A percentile compares a stretch with the other conserved stretches of the same genome.
phyloP scores from a whole-genome alignment of 2,888 invertebrate genomes.

The Eucera pruinosa region DNA sequence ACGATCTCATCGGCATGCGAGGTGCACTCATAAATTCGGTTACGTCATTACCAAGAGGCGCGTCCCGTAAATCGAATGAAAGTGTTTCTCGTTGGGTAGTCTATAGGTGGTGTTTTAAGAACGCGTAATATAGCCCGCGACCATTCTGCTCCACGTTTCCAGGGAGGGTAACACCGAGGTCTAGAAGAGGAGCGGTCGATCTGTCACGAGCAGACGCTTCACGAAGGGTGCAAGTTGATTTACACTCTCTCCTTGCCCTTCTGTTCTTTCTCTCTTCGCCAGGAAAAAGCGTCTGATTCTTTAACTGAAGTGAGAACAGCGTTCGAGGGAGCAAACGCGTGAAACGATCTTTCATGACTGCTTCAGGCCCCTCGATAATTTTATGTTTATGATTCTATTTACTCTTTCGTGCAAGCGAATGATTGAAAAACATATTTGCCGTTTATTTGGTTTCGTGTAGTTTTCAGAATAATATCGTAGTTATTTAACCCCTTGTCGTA shows the following conservation, averaged over 20 bases:
- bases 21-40: slow-evolving; percentile 51
- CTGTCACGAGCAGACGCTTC: slow-evolving; percentile 66
- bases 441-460: too few relatives aligned
- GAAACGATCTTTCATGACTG: background rate
- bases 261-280: slow-evolving; percentile 35
- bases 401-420: background rate
- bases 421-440: too few relatives aligned
- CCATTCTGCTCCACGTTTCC: slow-evolving; percentile 39
- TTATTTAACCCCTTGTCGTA: too few relatives aligned
- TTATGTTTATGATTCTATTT: slow-evolving; percentile 12
- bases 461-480: too few relatives aligned
- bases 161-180: slow-evolving; percentile 41
- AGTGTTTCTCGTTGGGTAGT: slow-evolving; percentile 44
- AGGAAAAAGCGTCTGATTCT: slow-evolving; percentile 15
- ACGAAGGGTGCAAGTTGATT: slow-evolving; percentile 64
- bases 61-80: slow-evolving; percentile 54
- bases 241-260: slow-evolving; percentile 53
- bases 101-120: slow-evolving; percentile 41
- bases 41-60: slow-evolving; percentile 57
- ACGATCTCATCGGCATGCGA: slow-evolving; percentile 15
- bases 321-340: too few relatives aligned
- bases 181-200: slow-evolving; percentile 55
- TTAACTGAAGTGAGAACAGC: background rate
- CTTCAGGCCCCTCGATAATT: background rate
- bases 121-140: slow-evolving; percentile 34